phyloP scores from a whole-genome alignment of 2,888 invertebrate species.

The Metalampra italica region DNA sequence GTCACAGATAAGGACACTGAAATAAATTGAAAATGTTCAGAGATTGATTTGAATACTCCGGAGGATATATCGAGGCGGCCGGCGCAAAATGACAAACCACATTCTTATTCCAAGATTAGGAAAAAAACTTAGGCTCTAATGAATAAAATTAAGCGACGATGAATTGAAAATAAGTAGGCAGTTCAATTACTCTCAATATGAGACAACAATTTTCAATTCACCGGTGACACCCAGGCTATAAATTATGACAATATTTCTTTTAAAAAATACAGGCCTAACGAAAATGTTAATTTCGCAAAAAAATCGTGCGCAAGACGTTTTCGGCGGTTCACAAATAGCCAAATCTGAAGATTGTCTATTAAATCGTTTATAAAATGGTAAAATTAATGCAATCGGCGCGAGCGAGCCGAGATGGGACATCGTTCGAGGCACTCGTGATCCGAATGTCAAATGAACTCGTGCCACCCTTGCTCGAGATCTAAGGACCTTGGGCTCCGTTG shows the following conservation, averaged over 20 bases:
- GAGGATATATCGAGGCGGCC: conserved; percentile 64
- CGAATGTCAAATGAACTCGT: conserved; percentile 65
- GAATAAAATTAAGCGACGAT: conserved; percentile 53
- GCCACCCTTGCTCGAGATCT: conserved; percentile 42
- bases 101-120: conserved; percentile 42
- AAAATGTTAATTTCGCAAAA: conserved; percentile 15
- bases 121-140: conserved; percentile 47
- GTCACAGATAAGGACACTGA: conserved; percentile 76
- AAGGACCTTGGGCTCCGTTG: conserved; percentile 33
- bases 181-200: conserved; percentile 36
- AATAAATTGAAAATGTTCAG: conserved; percentile 80
- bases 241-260: conserved; percentile 11
- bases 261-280: conserved; percentile 2
- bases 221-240: conserved; percentile 23
- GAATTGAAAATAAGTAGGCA: conserved; percentile 38
- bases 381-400: conserved; percentile 75
- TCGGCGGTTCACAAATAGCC: conserved; percentile 44
- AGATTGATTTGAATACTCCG: conserved; percentile 78
- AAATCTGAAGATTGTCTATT: conserved; percentile 68
- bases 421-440: conserved; percentile 69
- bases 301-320: conserved; percentile 14
- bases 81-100: conserved; percentile 51
- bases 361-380: conserved; percentile 75
- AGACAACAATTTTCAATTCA: conserved; percentile 37
- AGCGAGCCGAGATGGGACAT: conserved; percentile 71